Conservation (phyloP, 1,140 invertebrate genomes). For the Venturia canescens region DNA sequence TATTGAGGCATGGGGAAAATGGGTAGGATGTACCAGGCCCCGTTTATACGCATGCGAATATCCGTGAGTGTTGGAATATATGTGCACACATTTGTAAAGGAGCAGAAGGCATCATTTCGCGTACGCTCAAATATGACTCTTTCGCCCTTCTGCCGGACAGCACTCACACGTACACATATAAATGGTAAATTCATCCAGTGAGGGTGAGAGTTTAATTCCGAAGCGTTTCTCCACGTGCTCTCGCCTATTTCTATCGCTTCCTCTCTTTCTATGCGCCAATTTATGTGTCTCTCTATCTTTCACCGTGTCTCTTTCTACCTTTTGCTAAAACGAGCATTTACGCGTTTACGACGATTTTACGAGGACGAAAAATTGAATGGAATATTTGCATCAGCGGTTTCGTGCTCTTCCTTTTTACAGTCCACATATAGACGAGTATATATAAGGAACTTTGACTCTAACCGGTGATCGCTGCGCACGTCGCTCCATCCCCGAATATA, state of each 20-base stretch:
- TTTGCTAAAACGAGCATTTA: slow-evolving; percentile 22
- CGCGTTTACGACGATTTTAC: slow-evolving; percentile 46
- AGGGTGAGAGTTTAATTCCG: slow-evolving; percentile 35
- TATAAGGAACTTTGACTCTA: slow-evolving; percentile 23
- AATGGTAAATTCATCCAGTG: slow-evolving; percentile 5
- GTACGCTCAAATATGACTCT: neutral
- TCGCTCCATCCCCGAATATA: neutral
- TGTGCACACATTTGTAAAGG: neutral
- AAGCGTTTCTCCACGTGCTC: neutral
- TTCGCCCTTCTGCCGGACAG: neutral
- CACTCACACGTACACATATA: slow-evolving; percentile 6
- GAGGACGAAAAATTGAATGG: slow-evolving; percentile 45
- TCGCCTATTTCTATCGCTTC: neutral
- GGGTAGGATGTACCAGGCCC: neutral
- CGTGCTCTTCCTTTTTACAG: neutral
- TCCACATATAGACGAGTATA: slow-evolving; percentile 29
- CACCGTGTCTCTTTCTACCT: neutral
- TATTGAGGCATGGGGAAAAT: slow-evolving; percentile 19
- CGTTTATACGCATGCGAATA: neutral
- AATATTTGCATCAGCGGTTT: slow-evolving; percentile 45
- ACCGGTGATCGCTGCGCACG: slow-evolving; percentile 20
- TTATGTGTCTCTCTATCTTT: too few species aligned
- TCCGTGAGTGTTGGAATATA: neutral
- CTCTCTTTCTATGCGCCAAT: neutral
- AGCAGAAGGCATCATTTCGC: neutral